phyloP scores from a whole-genome alignment of 2,797 vertebrate species.

The Cyclopterus lumpus region DNA sequence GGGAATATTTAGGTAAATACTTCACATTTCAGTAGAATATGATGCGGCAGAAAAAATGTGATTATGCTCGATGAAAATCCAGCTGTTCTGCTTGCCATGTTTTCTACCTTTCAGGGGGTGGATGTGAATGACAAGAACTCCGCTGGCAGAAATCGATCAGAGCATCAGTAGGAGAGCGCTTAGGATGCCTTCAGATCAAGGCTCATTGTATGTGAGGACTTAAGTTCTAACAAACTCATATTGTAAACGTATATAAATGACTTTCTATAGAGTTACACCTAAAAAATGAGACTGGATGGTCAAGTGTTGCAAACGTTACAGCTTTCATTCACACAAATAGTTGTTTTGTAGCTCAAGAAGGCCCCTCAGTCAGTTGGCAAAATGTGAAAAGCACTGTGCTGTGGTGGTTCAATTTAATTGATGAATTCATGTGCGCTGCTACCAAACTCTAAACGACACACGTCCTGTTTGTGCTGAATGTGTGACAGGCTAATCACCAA shows the following conservation, averaged over 20 bases:
- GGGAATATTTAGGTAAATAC: constrained; percentile 10
- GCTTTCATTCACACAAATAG: constrained; percentile 37
- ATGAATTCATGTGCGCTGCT: constrained; percentile 1
- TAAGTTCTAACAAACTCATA: not conserved
- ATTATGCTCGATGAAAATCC: constrained; percentile 54
- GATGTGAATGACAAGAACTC: constrained; percentile 62
- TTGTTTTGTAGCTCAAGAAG: constrained; percentile 42
- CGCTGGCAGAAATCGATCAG: constrained; percentile 68
- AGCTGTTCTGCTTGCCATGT: constrained; percentile 56
- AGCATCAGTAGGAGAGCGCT: constrained; percentile 62
- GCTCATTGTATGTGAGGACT: constrained; percentile 31
- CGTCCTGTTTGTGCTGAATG: constrained; percentile 17
- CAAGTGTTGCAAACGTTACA: not conserved
- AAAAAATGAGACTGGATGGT: not conserved
- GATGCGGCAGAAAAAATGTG: constrained; percentile 28
- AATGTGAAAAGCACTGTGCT: constrained; percentile 9
- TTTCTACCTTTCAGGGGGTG: constrained; percentile 45
- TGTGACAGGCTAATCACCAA: constrained; percentile 34
- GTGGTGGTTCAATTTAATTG: constrained; percentile 1
- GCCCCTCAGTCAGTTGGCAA: not conserved
- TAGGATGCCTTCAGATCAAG: constrained; percentile 52
- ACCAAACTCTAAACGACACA: constrained; percentile 11
- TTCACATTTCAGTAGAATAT: constrained; percentile 34
- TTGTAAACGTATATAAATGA: not conserved
- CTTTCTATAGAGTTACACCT: not conserved